Evolutionary conservation across 2,113 vertebrate genomes (phyloP).

Genomic region (Aramus guarauna): DNA sequence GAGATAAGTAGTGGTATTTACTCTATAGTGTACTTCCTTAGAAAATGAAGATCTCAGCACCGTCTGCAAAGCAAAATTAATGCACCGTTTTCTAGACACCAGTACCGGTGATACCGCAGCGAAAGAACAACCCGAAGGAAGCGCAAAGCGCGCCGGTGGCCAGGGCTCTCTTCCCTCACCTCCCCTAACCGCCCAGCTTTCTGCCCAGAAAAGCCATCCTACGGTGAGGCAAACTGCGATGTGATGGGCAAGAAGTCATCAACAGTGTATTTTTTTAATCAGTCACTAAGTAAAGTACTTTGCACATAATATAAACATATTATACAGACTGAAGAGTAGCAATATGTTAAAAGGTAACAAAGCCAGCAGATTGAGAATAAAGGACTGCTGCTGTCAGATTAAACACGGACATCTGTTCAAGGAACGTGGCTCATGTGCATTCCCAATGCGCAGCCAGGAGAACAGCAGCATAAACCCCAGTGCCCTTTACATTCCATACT

Average conservation of each 20-base stretch:
- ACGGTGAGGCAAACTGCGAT: background rate
- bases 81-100: background rate
- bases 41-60: background rate
- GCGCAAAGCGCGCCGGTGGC: background rate
- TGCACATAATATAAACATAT: background rate
- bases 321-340: background rate
- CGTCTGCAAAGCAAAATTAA: background rate
- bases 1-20: background rate
- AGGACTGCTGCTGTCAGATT: background rate
- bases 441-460: background rate
- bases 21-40: background rate
- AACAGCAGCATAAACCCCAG: background rate
- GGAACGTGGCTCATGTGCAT: fast-evolving
- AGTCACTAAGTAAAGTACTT: background rate
- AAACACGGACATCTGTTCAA: fast-evolving
- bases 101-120: fast-evolving
- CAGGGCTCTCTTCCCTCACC: background rate
- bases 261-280: background rate
- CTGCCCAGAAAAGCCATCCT: background rate
- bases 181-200: background rate
- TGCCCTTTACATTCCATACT: background rate
- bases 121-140: background rate
- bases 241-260: background rate
- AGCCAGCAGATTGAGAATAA: background rate
- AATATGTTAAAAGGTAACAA: background rate